phyloP scores from a whole-genome alignment of 2,113 vertebrate genomes.

The Sphyrna mokarran region DNA sequence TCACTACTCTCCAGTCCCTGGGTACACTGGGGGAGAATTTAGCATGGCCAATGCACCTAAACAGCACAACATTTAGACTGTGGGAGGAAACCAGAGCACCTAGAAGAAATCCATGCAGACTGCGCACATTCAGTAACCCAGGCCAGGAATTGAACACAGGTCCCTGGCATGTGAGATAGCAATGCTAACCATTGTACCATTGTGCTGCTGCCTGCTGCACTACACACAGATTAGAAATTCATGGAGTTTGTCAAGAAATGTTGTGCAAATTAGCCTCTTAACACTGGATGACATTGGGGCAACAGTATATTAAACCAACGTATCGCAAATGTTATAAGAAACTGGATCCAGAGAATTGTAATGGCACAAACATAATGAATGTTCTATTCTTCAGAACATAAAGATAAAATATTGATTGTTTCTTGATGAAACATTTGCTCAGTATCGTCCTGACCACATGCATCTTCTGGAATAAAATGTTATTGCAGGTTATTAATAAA shows the following conservation, averaged over 20 bases:
- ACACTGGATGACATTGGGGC: neutral
- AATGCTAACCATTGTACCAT: too few relatives aligned
- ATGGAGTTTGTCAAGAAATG: neutral
- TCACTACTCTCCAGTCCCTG: too few relatives aligned
- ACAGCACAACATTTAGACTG: too few relatives aligned
- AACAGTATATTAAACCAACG: neutral
- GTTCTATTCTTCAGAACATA: neutral
- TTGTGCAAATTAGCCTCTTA: neutral
- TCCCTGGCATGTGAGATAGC: too few relatives aligned
- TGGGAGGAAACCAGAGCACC: too few relatives aligned
- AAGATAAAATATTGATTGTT: neutral
- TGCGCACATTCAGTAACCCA: too few relatives aligned
- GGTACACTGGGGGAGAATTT: too few relatives aligned
- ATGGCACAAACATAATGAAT: neutral
- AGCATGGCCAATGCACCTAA: too few relatives aligned
- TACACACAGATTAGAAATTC: neutral
- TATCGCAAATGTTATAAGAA: neutral
- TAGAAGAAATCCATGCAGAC: too few relatives aligned
- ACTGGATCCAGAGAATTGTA: neutral
- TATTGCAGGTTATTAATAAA: neutral
- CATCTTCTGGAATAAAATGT: neutral
- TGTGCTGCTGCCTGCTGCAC: neutral
- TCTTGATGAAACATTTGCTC: neutral
- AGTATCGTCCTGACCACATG: neutral
- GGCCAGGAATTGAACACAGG: too few relatives aligned